phyloP scores from a whole-genome alignment of 1,140 invertebrate species.

The Cydia fagiglandana region DNA sequence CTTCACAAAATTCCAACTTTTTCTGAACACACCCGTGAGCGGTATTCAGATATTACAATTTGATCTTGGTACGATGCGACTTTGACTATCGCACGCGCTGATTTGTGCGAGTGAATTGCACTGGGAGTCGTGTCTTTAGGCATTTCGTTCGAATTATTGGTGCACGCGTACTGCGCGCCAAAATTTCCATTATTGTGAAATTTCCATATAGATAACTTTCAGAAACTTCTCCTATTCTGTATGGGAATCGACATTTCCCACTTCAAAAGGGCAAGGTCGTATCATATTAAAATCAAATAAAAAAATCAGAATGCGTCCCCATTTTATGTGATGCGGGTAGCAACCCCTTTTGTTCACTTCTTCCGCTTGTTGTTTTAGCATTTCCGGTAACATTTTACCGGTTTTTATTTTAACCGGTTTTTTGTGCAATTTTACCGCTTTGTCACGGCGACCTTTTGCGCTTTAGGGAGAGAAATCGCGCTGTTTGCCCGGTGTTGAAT shows the following conservation, averaged over 20 bases:
- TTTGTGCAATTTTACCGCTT: slow-evolving; percentile 33
- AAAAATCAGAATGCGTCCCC: not conserved
- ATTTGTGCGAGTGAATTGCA: no score
- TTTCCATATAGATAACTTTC: no score
- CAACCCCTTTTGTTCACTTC: slow-evolving; percentile 46
- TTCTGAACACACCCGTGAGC: not conserved
- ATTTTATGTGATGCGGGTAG: slow-evolving; percentile 47
- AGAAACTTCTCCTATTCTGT: no score
- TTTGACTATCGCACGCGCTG: no score
- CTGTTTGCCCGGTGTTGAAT: not conserved
- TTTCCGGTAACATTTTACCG: slow-evolving; percentile 1
- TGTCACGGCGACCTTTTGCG: slow-evolving; percentile 13
- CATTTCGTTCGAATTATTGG: no score
- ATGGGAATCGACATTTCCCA: no score
- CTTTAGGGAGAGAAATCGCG: not conserved
- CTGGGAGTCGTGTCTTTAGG: no score
- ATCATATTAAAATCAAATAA: not conserved
- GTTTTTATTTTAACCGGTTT: not conserved
- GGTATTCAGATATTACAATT: no score
- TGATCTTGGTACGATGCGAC: no score
- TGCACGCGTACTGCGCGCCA: no score
- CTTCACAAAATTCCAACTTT: not conserved
- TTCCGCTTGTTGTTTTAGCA: slow-evolving; percentile 34
- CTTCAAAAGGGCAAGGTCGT: not conserved
- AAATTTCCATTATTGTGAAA: no score